Evolutionary conservation across 2,888 invertebrate genomes (phyloP), one percentile per base, ranked within the genome.

Genomic region (Mamestra brassicae): DNA sequence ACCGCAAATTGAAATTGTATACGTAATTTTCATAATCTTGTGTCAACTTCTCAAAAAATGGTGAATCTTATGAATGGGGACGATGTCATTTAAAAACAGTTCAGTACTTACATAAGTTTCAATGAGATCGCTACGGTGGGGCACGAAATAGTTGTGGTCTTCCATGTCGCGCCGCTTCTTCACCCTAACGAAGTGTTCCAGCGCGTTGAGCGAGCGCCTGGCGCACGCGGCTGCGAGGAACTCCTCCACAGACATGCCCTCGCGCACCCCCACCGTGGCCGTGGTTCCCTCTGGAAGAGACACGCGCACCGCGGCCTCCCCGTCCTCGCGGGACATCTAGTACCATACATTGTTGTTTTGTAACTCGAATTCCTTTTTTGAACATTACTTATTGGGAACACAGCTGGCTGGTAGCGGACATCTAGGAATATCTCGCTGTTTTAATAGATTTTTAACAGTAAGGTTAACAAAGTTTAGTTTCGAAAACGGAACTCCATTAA

Each of bases 131-230:
- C 98, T 98, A 90, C 99, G 98, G 94, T 99, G 99, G 78, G 99
- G 99, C 91, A 99, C 99, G 96, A 99, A 99, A 96, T 99, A 99
- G 96, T 99, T 99, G 95, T 98, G 98, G 95, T 99, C 99, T 94
- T 99, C 99, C 98, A 99, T 98, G 91, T 99, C 99, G 87, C 98
- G 97, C 87, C 99, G 98, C 94, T 99, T 99, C 96, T 99, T 99
- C 86, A 99, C 98, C 87, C 99, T 97, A 75, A 99, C 98, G 95
- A 99, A 99, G 96, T 99, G 99, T 94, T 99, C 99, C 95, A 98
- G 98, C 55, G 99, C 98, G 95, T 98, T 99, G 86, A 99, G 97
- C 89, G 98, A 98, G 93, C 99, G 98, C 87, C 99, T 97, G 85
- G 98, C 98, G 96, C 99, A 99, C 67, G 99, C 99, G 87, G 98